Percentiles rank a stretch among this genome's conserved stretches.
phyloP scores from a whole-genome alignment of 2,113 vertebrate species.

The Peromyscus polionotus region DNA sequence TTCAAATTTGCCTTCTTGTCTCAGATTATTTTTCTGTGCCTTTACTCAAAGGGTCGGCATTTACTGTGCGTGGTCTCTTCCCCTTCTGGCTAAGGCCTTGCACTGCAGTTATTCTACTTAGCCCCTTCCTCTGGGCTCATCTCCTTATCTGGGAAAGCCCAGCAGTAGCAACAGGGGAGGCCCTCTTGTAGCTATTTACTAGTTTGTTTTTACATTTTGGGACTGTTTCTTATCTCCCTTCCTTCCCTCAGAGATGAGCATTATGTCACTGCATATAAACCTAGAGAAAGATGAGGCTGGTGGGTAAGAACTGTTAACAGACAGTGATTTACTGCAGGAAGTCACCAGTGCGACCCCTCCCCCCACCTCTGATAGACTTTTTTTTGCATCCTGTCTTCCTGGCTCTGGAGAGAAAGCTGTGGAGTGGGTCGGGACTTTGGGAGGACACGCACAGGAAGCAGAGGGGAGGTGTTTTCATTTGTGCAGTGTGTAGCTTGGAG shows the following conservation, averaged over 20 bases:
- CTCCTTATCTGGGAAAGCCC: background rate
- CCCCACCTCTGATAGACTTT: background rate
- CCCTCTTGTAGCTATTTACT: slow-evolving; percentile 5
- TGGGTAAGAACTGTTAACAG: background rate
- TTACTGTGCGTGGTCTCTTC: background rate
- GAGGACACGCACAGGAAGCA: background rate
- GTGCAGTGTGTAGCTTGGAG: slow-evolving; percentile 42
- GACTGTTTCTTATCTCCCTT: background rate
- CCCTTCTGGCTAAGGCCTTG: background rate
- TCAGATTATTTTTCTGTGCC: background rate
- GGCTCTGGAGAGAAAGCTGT: background rate
- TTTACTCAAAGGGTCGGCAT: background rate
- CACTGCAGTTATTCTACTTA: background rate
- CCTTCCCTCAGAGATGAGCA: background rate
- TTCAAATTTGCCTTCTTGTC: background rate
- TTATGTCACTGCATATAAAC: background rate
- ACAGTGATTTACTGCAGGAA: background rate
- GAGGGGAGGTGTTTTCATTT: slow-evolving; percentile 43
- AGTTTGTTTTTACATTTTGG: background rate
- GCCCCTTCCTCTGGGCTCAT: slow-evolving; percentile 19
- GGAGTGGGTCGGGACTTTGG: background rate
- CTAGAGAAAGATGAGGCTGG: background rate
- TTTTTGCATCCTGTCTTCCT: background rate
- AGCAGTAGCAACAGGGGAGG: background rate
- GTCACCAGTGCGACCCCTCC: background rate